Evolutionary conservation across 2,113 vertebrate genomes (phyloP), one percentile per base, ranked within the genome.

Genomic region (Oxyruncus cristatus): DNA sequence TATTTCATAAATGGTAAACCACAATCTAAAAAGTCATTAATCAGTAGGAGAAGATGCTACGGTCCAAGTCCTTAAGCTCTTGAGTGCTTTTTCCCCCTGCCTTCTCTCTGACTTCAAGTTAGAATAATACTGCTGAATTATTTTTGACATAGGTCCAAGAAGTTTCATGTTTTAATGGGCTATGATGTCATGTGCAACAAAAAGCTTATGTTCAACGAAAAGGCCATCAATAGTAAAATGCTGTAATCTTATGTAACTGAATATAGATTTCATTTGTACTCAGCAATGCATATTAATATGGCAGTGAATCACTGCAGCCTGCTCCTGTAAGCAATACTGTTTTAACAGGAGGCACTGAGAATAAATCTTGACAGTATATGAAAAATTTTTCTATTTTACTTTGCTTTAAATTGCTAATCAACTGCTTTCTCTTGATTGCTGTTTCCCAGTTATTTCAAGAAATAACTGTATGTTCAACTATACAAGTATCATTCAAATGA

Each of bases 381-480:
- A 96, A 91, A 92, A 93, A 88, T 63, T 15, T 90, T 96, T 93
- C 93, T 78, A 96, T 92, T 95, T 93, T 78, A 19, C 85, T 63
- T 86, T 93, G 39, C 83, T 85, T 92, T 95, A 96, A 95, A 94
- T 96, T 92, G 86, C 90, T 94, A 95, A 95, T 94, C 95, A 97
- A 70, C 74, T 0, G 15, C 89, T 94, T 93, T 93, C 55, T 91
- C 84, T 93, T 86, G 86, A 93, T 97, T 94, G 70, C 68, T 41
- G 22, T 92, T 97, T 95, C 86, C 49, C 76, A 80, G 81, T 90
- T 89, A 96, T 94, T 95, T 93, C 89, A 75, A 96, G 75, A 94
- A 93, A 91, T 92, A 88, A 94, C 94, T 89, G 44, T 75, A 44
- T 79, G 85, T 83, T 96, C 85, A 62, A 91, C 70, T 91, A 68